phyloP scores from a whole-genome alignment of 2,888 invertebrate genomes.

The Hipparchia semele region DNA sequence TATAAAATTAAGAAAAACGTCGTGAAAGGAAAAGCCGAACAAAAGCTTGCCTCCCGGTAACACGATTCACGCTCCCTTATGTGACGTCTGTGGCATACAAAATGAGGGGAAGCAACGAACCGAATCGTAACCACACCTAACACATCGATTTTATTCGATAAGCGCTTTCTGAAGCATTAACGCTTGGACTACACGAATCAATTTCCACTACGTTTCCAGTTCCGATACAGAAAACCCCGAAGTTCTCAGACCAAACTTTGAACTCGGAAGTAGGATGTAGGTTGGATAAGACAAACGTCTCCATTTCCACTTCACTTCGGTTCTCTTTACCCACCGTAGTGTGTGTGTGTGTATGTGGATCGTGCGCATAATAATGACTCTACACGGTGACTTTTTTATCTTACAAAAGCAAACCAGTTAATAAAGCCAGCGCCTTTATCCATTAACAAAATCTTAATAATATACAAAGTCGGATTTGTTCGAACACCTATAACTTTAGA shows the following conservation, averaged over 20 bases:
- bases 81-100: constrained; percentile 45
- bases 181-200: not conserved
- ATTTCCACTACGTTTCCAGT: not conserved
- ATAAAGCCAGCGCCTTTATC: no score
- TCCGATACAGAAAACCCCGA: not conserved
- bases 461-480: no score
- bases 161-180: constrained; percentile 11
- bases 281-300: no score
- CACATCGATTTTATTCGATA: constrained; percentile 16
- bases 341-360: no score
- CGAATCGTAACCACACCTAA: constrained; percentile 51
- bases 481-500: no score
- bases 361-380: no score
- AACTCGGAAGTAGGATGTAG: no score
- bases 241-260: not conserved
- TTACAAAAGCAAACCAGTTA: no score
- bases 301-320: no score
- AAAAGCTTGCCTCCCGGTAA: constrained; percentile 58
- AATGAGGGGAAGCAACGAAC: constrained; percentile 63
- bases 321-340: no score
- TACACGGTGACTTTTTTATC: no score
- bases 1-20: constrained; percentile 22
- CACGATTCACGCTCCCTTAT: constrained; percentile 46
- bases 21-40: constrained; percentile 48
- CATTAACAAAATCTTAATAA: no score